These are phyloP conservation scores for Malurus leucopterus DNA, from an alignment of 2,797 vertebrate species.

Conservation along the genomic window DNA sequence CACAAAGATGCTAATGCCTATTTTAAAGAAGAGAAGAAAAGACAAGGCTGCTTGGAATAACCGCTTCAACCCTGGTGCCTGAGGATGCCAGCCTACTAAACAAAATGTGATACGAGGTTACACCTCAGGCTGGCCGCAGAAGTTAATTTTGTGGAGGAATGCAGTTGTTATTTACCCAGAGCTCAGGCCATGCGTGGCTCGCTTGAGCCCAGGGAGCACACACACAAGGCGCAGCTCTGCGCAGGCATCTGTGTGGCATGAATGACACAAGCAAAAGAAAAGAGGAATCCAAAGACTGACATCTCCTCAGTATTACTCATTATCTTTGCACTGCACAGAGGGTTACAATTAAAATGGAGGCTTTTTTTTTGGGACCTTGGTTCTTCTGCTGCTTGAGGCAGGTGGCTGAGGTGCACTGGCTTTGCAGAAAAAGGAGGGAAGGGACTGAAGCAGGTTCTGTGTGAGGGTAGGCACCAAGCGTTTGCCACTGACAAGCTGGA, in stretches of 20 bases:
- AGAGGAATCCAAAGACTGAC: neutral
- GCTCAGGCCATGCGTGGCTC: neutral
- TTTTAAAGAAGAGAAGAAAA: neutral
- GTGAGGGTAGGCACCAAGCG: rapidly evolving
- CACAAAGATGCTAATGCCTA: neutral
- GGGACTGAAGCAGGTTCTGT: neutral
- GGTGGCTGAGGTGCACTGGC: neutral
- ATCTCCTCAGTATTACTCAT: neutral
- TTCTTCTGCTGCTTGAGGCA: neutral
- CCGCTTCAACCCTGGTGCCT: neutral
- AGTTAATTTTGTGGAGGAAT: neutral
- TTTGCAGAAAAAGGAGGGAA: neutral
- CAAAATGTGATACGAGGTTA: neutral
- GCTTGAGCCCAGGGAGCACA: neutral
- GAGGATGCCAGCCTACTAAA: neutral
- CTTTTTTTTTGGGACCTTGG: neutral
- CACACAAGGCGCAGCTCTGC: neutral
- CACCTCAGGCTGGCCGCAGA: neutral
- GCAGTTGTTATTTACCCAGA: neutral
- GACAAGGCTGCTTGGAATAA: neutral
- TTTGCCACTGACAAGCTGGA: neutral
- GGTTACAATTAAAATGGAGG: neutral
- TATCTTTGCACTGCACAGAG: neutral
- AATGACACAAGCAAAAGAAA: neutral
- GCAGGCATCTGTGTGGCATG: neutral